phyloP scores from a whole-genome alignment of 2,797 vertebrate species.

The Chaunax sp. region DNA sequence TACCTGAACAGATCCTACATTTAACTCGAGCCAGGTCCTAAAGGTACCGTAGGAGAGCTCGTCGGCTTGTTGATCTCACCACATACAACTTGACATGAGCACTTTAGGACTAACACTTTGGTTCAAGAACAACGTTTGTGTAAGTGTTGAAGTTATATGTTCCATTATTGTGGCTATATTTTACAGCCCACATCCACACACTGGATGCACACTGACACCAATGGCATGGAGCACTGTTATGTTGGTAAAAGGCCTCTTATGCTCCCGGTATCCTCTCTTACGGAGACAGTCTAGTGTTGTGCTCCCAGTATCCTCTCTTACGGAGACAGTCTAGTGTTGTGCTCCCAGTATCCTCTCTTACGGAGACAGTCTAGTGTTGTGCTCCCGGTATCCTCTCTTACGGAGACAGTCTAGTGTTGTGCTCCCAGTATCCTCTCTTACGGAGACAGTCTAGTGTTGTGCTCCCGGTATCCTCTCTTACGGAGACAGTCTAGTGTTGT shows the following conservation, averaged over 20 bases:
- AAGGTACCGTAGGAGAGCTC: slow-evolving; percentile 15
- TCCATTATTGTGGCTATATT: no score
- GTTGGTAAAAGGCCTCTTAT: slow-evolving; percentile 14
- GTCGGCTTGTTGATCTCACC: background rate
- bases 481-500: slow-evolving; percentile 3
- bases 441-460: no score
- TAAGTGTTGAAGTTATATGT: no score
- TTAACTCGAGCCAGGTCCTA: background rate
- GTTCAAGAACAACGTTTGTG: background rate
- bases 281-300: slow-evolving; percentile 2
- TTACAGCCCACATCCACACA: no score
- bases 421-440: background rate
- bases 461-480: background rate
- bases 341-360: no score
- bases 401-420: slow-evolving; percentile 7
- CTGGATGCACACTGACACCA: background rate
- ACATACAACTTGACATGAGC: background rate
- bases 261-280: background rate
- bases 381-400: no score
- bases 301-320: no score
- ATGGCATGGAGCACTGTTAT: background rate
- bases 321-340: slow-evolving; percentile 2
- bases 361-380: slow-evolving; percentile 2
- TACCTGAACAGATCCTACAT: slow-evolving; percentile 10
- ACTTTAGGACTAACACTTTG: slow-evolving; percentile 7